phyloP scores from a whole-genome alignment of 2,888 invertebrate genomes.

The Poecilobothrus nobilitatus region DNA sequence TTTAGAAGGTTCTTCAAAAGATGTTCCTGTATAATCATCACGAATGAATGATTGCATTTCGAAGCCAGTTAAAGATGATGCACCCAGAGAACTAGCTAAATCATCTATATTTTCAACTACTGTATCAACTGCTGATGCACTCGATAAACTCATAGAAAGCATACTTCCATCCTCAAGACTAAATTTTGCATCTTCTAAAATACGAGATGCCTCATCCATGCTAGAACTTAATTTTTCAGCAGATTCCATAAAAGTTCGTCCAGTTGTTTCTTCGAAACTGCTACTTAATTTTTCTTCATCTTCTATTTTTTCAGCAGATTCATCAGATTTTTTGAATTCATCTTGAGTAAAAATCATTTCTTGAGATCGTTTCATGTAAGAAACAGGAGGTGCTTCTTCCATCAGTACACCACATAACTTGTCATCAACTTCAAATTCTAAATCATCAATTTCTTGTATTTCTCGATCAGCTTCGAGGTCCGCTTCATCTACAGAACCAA shows the following conservation, averaged over 20 bases:
- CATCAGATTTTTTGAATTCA: slow-evolving; percentile 40
- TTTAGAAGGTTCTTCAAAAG: slow-evolving; percentile 22
- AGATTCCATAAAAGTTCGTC: slow-evolving; percentile 25
- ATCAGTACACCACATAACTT: slow-evolving; percentile 51
- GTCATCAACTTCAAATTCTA: slow-evolving; percentile 40
- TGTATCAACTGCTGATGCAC: slow-evolving; percentile 48
- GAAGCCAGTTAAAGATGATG: slow-evolving; percentile 40
- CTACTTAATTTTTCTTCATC: slow-evolving; percentile 39
- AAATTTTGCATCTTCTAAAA: slow-evolving; percentile 31
- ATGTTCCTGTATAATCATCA: slow-evolving; percentile 24
- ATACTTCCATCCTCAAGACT: slow-evolving; percentile 53
- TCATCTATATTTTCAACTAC: slow-evolving; percentile 42
- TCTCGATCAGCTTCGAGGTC: slow-evolving; percentile 45
- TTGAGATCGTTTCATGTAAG: slow-evolving; percentile 76
- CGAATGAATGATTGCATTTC: slow-evolving; percentile 28
- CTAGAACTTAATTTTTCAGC: slow-evolving; percentile 47
- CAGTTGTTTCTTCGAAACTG: background rate
- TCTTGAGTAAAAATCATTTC: slow-evolving; percentile 81
- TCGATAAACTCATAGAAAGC: slow-evolving; percentile 51
- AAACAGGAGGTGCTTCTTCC: slow-evolving; percentile 54
- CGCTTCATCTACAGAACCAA: slow-evolving; percentile 75
- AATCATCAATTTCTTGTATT: slow-evolving; percentile 35
- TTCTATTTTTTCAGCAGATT: slow-evolving; percentile 25
- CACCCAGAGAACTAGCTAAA: slow-evolving; percentile 38
- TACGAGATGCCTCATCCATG: slow-evolving; percentile 26